These are phyloP conservation scores for Nemapogon koenigi DNA, from an alignment of 2,888 invertebrate species.

Conservation along the genomic window DNA sequence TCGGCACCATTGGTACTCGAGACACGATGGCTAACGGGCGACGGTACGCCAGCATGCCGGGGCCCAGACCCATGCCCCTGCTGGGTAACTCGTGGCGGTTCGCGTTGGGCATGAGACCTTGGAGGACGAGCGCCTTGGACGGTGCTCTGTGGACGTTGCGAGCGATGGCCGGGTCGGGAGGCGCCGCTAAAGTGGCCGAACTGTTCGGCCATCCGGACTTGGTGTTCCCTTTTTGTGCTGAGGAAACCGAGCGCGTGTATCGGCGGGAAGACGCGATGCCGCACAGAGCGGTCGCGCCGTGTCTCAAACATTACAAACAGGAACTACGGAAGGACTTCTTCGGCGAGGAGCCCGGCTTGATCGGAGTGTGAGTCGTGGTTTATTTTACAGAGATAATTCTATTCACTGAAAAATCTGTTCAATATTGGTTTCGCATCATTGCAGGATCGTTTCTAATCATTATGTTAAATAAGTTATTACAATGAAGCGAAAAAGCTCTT, in stretches of 20 bases:
- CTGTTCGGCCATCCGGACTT: constrained; percentile 79
- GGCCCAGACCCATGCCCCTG: constrained; percentile 75
- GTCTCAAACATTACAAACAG: constrained; percentile 74
- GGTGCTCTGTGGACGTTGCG: constrained; percentile 54
- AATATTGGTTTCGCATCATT: no score
- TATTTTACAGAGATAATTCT: not conserved
- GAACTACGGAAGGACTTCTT: constrained; percentile 73
- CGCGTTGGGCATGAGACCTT: constrained; percentile 60
- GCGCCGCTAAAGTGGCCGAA: constrained; percentile 70
- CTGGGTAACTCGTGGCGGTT: constrained; percentile 85
- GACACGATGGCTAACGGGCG: constrained; percentile 48
- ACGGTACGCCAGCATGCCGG: constrained; percentile 73
- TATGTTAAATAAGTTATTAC: no score
- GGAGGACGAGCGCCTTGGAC: constrained; percentile 62
- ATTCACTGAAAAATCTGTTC: no score
- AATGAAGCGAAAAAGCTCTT: no score
- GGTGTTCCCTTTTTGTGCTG: constrained; percentile 75
- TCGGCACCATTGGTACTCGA: constrained; percentile 30
- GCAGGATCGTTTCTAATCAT: no score
- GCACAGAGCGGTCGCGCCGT: constrained; percentile 76
- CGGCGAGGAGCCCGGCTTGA: constrained; percentile 73
- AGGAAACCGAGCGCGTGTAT: constrained; percentile 74
- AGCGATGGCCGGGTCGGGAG: constrained; percentile 49
- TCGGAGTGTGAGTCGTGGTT: constrained; percentile 71
- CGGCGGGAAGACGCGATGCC: constrained; percentile 74